These are phyloP conservation scores for Popillia japonica DNA, from an alignment of 1,140 invertebrate genomes.

Conservation along the genomic window DNA sequence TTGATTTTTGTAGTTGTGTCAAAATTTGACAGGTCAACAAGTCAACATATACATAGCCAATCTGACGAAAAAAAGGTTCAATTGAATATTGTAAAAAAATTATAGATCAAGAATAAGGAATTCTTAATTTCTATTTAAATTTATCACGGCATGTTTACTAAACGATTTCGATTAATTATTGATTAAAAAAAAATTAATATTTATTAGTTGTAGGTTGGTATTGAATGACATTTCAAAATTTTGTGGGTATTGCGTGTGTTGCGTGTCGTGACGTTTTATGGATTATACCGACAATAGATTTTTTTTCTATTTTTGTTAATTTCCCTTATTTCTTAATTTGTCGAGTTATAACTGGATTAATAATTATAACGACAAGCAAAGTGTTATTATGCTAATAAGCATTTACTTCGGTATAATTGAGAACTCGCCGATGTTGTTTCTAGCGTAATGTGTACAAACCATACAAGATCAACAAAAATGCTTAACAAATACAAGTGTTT, in stretches of 20 bases:
- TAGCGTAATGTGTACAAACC: neutral
- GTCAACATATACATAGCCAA: neutral
- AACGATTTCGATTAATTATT: neutral
- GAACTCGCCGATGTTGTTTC: neutral
- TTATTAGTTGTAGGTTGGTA: neutral
- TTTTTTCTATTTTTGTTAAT: neutral
- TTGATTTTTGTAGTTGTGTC: constrained; percentile 10
- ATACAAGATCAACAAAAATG: neutral
- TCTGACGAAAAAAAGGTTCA: neutral
- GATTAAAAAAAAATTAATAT: neutral
- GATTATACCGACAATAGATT: neutral
- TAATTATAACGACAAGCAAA: neutral
- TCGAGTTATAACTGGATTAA: neutral
- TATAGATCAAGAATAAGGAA: too few relatives aligned
- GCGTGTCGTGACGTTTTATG: constrained; percentile 1
- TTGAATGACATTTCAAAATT: neutral
- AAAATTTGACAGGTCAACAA: constrained; percentile 6
- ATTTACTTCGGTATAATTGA: neutral
- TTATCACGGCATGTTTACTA: neutral
- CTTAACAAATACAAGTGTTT: neutral
- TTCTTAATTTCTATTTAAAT: neutral
- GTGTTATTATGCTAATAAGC: neutral
- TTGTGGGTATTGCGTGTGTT: neutral
- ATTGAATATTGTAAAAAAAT: neutral
- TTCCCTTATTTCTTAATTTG: neutral